Conservation (phyloP, 2,888 invertebrate genomes). For the Sphinx pinastri region DNA sequence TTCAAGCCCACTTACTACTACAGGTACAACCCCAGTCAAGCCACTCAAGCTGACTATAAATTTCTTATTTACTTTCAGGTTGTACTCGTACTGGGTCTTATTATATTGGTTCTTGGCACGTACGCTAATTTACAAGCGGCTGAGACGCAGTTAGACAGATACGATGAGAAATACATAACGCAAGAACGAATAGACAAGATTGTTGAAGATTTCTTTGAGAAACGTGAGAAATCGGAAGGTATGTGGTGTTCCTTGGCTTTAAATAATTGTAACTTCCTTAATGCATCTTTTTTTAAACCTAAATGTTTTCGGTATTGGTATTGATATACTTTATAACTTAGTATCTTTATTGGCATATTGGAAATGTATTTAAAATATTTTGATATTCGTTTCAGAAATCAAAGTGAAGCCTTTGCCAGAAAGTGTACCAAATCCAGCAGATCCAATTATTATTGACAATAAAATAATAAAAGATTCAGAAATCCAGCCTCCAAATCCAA, state of each 20-base stretch:
- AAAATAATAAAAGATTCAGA: constrained; percentile 66
- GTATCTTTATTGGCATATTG: no score
- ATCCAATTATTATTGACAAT: constrained; percentile 39
- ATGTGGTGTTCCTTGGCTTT: neutral
- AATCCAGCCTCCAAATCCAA: constrained; percentile 75
- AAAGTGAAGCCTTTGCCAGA: constrained; percentile 49
- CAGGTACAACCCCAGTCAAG: no score
- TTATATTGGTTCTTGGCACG: constrained; percentile 95
- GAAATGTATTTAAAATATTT: neutral
- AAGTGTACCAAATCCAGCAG: constrained; percentile 41
- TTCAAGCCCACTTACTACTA: no score
- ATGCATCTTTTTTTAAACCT: no score
- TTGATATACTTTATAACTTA: no score
- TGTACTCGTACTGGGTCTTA: constrained; percentile 91
- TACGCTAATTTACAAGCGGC: constrained; percentile 93
- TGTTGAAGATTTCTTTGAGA: constrained; percentile 75
- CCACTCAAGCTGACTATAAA: neutral
- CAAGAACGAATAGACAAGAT: constrained; percentile 73
- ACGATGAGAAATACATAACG: constrained; percentile 68
- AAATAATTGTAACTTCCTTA: no score
- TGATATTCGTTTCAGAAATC: constrained; percentile 48
- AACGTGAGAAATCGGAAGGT: constrained; percentile 60
- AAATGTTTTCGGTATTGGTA: no score
- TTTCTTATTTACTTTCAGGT: constrained; percentile 77
- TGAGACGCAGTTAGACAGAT: constrained; percentile 74